Base-by-base conservation (phyloP, 2,113 vertebrate genomes). In the Rhinopomastus cyanomelas region DNA sequence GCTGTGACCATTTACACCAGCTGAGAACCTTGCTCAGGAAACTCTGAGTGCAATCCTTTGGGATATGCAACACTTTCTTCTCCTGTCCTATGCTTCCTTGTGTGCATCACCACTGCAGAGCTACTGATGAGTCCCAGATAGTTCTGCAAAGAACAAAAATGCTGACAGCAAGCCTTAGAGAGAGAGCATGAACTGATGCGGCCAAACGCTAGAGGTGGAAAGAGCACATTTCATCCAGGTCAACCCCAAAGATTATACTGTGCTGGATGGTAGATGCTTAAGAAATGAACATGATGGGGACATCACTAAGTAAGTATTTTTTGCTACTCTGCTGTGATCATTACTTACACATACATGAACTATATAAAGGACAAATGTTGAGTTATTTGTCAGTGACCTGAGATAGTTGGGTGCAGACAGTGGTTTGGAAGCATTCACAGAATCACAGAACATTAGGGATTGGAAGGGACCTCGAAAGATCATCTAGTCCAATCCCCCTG, bases 211-310 rank as follows among this genome's bases (percentile, higher is more conserved):
- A 67, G 51, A 80, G 60, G 23, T 36, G 26, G 25, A 61, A 59
- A 60, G 20, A 9, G 23, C 3, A 0, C 42, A 34, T 42, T 92
- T 87, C 51, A 62, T 37, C 29, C 67, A 59, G 12, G 26, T 29
- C 36, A 77, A 29, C 1, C 12, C 48, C 34, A 65, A 77, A 46
- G 27, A 76, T 26, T 73, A 66, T 32, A 18, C 37, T 42, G 32
- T 4, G 3, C 8, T 44, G 29, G 3, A 2, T 69, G 32, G 21
- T 5, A 9, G 21, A 46, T 12, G 13, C 12, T 88, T 59, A 61
- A 1, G 8, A 90, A 79, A 53, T 20, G 12, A 83, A 77, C 39
- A 22, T 0, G 5, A 57, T 19, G 37, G 0, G 0, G 46, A 76
- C 16, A 92, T 42, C 5, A 15, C 21, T 29, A 55, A 68, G 72